Base-by-base conservation (phyloP, 1,140 invertebrate species). In the Venustaconcha ellipsiformis region DNA sequence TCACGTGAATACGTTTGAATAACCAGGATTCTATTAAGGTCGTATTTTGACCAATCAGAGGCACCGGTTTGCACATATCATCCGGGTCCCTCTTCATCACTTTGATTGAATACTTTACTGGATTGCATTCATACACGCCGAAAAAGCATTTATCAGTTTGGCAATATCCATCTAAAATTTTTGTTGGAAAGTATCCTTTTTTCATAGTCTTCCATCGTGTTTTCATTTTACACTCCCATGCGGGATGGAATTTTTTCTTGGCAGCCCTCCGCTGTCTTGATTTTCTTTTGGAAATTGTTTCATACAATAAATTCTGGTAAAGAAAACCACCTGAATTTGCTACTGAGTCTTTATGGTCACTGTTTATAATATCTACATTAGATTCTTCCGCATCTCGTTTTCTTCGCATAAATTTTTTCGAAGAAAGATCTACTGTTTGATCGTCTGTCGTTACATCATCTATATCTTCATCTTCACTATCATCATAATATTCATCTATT, bases 31-130 rank as follows among this genome's bases (percentile, higher is more conserved):
- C 74, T 58, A 70, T 69, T 26, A 70, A 76, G 20, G 68, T 59
- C 1, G 74, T 76, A 12, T 37, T 57, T 26, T 70, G 55, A n/a
- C 62, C 69, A 64, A 63, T 66, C 68, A 76, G 56, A 4, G 74
- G 74, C 23, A 69, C 59, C 14, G 74, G 74, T 26, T 55, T 48
- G 18, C 74, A 76, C 1, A 69, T 68, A 55, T 70, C 60, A 30
- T 58, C 63, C n/a, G 68, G 67, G 68, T 76, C 74, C 59, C 74
- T 13, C 65, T 76, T 76, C 55, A 76, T 60, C 57, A 76, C 59
- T 70, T 76, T 70, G 69, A 76, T 76, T 71, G 67, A 48, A 67
- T 76, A 76, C 67, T 70, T 76, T 58, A 76, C 74, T 37, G 67
- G 67, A 55, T 70, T 76, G 60, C 74, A 76, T 57, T 23, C n/a